Evolutionary conservation across 2,888 invertebrate genomes (phyloP).

Genomic region (Muschampia plurimacula): DNA sequence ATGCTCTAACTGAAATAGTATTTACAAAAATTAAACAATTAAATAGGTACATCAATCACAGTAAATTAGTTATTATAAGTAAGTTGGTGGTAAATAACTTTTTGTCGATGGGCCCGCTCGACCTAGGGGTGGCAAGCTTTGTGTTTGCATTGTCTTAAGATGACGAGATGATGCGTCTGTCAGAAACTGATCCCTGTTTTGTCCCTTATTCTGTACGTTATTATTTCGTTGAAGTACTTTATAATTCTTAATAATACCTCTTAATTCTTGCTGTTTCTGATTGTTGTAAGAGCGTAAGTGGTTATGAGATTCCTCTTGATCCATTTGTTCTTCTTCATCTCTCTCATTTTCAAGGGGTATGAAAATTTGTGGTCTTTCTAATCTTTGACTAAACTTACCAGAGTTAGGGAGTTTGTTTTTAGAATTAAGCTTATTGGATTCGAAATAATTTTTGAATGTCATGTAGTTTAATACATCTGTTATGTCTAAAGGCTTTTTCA

Average conservation of each 20-base stretch:
- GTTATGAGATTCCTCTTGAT: conserved; percentile 50
- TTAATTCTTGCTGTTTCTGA: conserved; percentile 66
- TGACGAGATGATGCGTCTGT: conserved; percentile 63
- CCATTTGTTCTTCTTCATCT: conserved; percentile 45
- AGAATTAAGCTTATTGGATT: conserved; percentile 69
- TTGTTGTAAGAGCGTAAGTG: conserved; percentile 53
- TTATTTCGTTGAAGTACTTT: conserved; percentile 75
- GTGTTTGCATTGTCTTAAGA: conserved; percentile 57
- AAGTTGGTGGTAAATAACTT: conserved; percentile 74
- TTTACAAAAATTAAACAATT: conserved; percentile 60
- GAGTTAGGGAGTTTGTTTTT: conserved; percentile 53
- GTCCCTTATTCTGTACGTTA: conserved; percentile 55
- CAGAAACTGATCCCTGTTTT: conserved; percentile 55
- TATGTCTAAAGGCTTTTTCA: conserved; percentile 66
- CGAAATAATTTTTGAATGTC: conserved; percentile 71
- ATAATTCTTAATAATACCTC: conserved; percentile 76
- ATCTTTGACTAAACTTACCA: conserved; percentile 53
- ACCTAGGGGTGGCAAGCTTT: conserved; percentile 72
- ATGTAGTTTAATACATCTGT: conserved; percentile 71
- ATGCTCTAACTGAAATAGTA: conserved; percentile 65
- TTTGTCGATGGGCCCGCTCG: conserved; percentile 78
- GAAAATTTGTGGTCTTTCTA: conserved; percentile 56
- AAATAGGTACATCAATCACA: conserved; percentile 60
- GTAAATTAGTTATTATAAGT: conserved; percentile 55
- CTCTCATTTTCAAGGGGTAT: conserved; percentile 51